Base-by-base conservation (phyloP, 1,140 invertebrate genomes). In the Pygmarrhopalites habei region DNA sequence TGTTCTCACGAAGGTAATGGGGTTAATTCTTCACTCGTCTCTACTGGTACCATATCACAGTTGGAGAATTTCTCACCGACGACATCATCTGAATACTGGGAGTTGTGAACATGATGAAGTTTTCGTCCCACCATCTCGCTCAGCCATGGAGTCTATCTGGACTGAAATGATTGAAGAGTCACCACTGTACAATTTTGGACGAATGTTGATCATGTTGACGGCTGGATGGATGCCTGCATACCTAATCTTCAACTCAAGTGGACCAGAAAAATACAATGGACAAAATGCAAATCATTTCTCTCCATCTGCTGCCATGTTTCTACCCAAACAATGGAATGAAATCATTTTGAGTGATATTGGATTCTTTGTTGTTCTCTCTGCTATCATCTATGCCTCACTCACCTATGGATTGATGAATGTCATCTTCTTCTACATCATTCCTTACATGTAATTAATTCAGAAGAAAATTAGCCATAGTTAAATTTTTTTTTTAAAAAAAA, bases 171-270 rank as follows among this genome's bases (percentile, higher is more conserved):
- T 58, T 30, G 57, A 58, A 23, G 57, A 58, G 19, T 44, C 57
- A 4, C 57, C 57, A 2, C 39, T 58, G 21, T 58, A 58, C 41
- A 58, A 43, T 23, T 29, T 58, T 25, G 35, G 14, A 3, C 21
- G 21, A 25, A 26, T 58, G 57, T 10, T 58, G 4, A n/a, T 58
- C 23, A 44, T 58, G 39, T 23, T 58, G 2, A 44, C 57, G n/a
- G 23, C 25, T 5, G 57, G 57, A 23, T 58, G 57, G 57, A 56
- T 56, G 53, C 57, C 57, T 2, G 57, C 57, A 28, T 58, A 58
- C 28, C 39, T 58, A 2, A 28, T 58, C 28, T 43, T 46, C 35
- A 58, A 58, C 44, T 35, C 57, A 2, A 44, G 17, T n/a, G 57
- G 57, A 35, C 57, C 35, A n/a, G 25, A 46, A n/a, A 56, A 56